phyloP scores from a whole-genome alignment of 2,797 vertebrate genomes.

The Prionace glauca region DNA sequence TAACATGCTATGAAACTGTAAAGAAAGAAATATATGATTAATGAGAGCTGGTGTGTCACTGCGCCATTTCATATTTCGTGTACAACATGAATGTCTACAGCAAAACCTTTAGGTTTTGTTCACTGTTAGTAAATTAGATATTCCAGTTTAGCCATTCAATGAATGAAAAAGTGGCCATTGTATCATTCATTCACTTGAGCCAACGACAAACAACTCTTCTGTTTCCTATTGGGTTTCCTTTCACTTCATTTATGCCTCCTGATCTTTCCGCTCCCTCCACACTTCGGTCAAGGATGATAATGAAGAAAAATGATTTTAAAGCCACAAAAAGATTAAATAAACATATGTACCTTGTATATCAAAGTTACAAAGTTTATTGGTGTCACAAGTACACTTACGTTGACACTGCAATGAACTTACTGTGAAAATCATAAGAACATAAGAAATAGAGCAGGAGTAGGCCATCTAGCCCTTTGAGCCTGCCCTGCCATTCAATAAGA shows the following conservation, averaged over 20 bases:
- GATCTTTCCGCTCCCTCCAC: too few relatives aligned
- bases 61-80: neutral
- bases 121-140: neutral
- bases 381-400: too few relatives aligned
- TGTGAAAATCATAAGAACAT: too few relatives aligned
- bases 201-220: neutral
- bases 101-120: neutral
- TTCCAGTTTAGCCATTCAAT: neutral
- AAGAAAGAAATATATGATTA: neutral
- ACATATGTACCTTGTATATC: too few relatives aligned
- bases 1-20: neutral
- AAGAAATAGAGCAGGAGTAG: too few relatives aligned
- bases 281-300: too few relatives aligned
- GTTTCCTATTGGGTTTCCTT: neutral
- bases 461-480: too few relatives aligned
- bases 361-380: too few relatives aligned
- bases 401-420: too few relatives aligned
- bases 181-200: neutral
- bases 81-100: neutral
- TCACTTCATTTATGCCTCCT: neutral
- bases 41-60: neutral
- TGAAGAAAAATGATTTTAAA: too few relatives aligned
- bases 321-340: too few relatives aligned
- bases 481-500: too few relatives aligned
- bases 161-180: neutral